Evolutionary conservation across 2,113 vertebrate genomes (phyloP), one percentile per base, ranked within the genome.

Genomic region (Macrotis lagotis): DNA sequence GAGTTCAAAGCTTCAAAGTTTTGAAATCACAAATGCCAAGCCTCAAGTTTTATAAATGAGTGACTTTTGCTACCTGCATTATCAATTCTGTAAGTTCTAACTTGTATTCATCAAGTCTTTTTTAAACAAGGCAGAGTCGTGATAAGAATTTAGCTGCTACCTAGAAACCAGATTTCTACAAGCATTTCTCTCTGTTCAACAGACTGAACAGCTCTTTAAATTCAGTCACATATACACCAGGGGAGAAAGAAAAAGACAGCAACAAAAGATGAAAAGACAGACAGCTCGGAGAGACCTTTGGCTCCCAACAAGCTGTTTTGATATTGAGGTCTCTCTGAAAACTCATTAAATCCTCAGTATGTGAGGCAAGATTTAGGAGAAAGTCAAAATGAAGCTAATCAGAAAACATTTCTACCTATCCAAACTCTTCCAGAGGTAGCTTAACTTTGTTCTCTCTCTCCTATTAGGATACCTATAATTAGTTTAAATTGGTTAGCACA

Each of bases 321-420:
- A 91, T 95, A 93, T 88, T 10, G 44, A 88, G 49, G 90, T 96
- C 96, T 96, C 93, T 95, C 88, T 91, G 93, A 97, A 97, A 95
- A 95, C 96, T 96, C 95, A 28, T 93, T 92, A 98, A 90, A 97
- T 50, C 92, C 92, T 97, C 50, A 51, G 89, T 94, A 48, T 95
- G 47, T 96, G 74, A 94, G 74, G 74, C 90, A 92, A 92, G 48
- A 91, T 91, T 97, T 51, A 88, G 89, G 74, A 91, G 90, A 92
- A 95, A 95, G 89, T 51, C 91, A 44, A 94, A 96, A 97, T 92
- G 93, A 96, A 96, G 94, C 92, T n/a, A 93, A 28, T 50, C 94
- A 95, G 93, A 92, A 49, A 52, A 51, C 93, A 47, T 48, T 55
- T 48, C 83, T 53, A 52, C 49, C 93, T 48, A 50, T 0, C n/a